Conservation (phyloP, 2,888 invertebrate species). For the Macrophya alboannulata region DNA sequence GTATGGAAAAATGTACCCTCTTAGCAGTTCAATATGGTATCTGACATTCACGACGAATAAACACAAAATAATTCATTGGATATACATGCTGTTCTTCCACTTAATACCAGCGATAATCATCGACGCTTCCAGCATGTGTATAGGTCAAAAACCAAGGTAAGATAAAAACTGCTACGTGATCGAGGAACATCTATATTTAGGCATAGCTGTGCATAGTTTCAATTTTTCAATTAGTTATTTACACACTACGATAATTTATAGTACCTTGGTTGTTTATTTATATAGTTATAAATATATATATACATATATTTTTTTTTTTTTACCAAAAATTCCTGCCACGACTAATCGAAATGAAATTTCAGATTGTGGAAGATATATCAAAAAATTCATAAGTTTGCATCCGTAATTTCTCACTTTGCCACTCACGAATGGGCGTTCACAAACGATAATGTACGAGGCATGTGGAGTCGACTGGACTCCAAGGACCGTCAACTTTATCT, state of each 20-base stretch:
- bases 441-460: slow-evolving; percentile 83
- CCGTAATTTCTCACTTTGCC: slow-evolving; percentile 89
- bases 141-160: slow-evolving; percentile 87
- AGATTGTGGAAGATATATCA: slow-evolving; percentile 90
- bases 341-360: slow-evolving; percentile 64
- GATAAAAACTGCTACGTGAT: slow-evolving; percentile 61
- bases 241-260: no score
- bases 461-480: slow-evolving; percentile 82
- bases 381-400: slow-evolving; percentile 90
- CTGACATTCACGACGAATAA: slow-evolving; percentile 83
- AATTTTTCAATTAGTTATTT: not conserved
- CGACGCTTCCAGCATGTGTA: slow-evolving; percentile 84
- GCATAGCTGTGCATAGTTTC: not conserved
- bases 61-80: slow-evolving; percentile 80
- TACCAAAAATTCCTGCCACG: not conserved
- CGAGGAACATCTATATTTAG: not conserved
- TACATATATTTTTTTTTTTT: no score
- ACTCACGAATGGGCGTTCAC: slow-evolving; percentile 88
- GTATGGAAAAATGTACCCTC: slow-evolving; percentile 81
- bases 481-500: slow-evolving; percentile 84
- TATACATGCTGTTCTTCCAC: slow-evolving; percentile 86
- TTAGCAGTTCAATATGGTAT: slow-evolving; percentile 83
- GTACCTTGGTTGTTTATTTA: no score
- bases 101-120: slow-evolving; percentile 87
- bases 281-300: no score